Conservation (phyloP, 2,113 vertebrate species). For the Phainopepla nitens region DNA sequence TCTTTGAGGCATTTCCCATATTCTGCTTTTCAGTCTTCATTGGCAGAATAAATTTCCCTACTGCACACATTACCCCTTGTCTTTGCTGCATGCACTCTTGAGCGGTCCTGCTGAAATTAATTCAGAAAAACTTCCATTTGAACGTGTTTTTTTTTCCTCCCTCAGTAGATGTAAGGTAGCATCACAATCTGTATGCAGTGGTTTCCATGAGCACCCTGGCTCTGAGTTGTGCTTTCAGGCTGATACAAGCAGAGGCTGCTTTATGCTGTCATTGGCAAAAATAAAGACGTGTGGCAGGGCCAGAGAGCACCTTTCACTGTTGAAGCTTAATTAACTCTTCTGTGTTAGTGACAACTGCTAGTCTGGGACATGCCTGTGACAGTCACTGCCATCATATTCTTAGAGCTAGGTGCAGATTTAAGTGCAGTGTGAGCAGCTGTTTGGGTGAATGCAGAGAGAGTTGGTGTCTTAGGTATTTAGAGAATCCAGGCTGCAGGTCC, state of each 20-base stretch:
- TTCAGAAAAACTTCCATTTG: neutral
- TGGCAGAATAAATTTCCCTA: neutral
- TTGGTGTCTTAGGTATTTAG: accelerated
- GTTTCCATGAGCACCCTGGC: neutral
- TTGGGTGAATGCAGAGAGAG: neutral
- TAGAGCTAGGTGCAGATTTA: neutral
- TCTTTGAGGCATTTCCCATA: neutral
- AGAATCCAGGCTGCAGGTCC: neutral
- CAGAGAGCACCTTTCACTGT: neutral
- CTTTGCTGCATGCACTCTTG: neutral
- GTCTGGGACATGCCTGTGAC: neutral
- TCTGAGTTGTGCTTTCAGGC: neutral
- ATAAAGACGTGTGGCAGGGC: neutral
- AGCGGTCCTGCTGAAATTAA: neutral
- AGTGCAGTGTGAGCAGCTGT: neutral
- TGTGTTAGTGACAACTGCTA: neutral
- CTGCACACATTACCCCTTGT: neutral
- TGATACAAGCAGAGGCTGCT: neutral
- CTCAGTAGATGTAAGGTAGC: neutral
- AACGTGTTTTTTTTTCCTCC: neutral
- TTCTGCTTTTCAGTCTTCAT: neutral
- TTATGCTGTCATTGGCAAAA: neutral
- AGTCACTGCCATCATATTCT: neutral
- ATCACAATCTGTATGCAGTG: neutral
- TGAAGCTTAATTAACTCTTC: neutral